Base-by-base conservation (phyloP, 2,113 vertebrate genomes). In the Monopterus albus region DNA sequence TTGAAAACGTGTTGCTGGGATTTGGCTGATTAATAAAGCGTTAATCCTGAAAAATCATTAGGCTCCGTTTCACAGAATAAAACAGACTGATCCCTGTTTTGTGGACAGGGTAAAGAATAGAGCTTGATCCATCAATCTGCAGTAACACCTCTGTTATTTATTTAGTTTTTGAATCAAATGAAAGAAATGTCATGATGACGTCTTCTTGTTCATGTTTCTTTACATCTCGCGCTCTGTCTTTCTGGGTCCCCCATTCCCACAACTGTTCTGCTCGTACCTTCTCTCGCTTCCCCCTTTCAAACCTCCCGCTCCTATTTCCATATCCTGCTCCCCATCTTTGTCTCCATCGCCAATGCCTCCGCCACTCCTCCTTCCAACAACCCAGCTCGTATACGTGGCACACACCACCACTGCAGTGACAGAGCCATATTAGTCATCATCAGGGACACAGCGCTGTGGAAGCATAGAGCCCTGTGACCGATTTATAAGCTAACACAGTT, bases 371-470 rank as follows among this genome's bases (percentile, higher is more conserved):
- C 11, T 29, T 18, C 56, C 45, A 35, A 14, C 38, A 58, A 62
- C 76, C 58, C 29, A 33, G 49, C 76, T 38, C 13, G 33, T 61
- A 31, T 80, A 86, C 77, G 52, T 82, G 85, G 85, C 84, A 76
- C 75, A 83, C 82, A 82, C 74, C 82, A 82, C 74, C 73, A 62
- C 81, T 84, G 84, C 75, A 81, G 83, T 77, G 85, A 83, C 79
- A 89, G 71, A 70, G 78, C 68, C 67, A 85, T 81, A 90, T 92
- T 91, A 89, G 81, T 92, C 89, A 93, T 91, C 83, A 90, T 83
- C 71, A 71, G 70, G 64, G 72, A 87, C 85, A 65, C 58, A 77
- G 81, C 81, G 88, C 84, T 84, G 81, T 81, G 45, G 79, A 83
- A 74, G 63, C 81, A 65, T 78, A 66, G 59, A 80, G 66, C 43